A percentile compares a stretch with the other conserved stretches of the same genome.
Conservation (phyloP, 1,140 invertebrate genomes). For the Scaptomyza montana region DNA sequence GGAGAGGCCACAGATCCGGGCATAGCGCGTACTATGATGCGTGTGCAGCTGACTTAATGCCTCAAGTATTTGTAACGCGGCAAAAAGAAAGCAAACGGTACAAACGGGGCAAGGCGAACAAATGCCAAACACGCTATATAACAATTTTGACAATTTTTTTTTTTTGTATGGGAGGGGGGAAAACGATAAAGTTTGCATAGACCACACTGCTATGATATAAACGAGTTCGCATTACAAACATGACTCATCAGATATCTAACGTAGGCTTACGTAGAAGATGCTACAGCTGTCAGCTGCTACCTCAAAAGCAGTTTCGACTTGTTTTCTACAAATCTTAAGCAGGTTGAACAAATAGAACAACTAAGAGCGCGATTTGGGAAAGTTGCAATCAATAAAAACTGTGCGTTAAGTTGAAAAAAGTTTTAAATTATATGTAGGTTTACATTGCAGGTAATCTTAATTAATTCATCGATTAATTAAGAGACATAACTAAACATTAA, state of each 20-base stretch:
- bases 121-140: conserved; percentile 69
- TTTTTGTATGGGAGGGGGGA: neutral
- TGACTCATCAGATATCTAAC: conserved; percentile 60
- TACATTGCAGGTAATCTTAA: neutral
- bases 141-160: conserved; percentile 77
- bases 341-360: conserved; percentile 25
- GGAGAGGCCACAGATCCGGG: conserved; percentile 27
- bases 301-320: conserved; percentile 20
- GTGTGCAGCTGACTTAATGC: conserved; percentile 67
- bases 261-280: conserved; percentile 12
- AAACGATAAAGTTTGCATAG: conserved; percentile 38
- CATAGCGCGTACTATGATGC: conserved; percentile 46
- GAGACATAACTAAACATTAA: neutral
- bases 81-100: conserved; percentile 55
- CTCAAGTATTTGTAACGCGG: conserved; percentile 71
- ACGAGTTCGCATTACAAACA: conserved; percentile 66
- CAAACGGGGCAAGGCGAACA: conserved; percentile 30
- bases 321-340: conserved; percentile 24
- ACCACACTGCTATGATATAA: conserved; percentile 37
- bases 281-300: conserved; percentile 40
- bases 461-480: neutral
- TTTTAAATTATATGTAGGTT: neutral
- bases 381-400: conserved; percentile 28
- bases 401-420: neutral
- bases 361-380: conserved; percentile 23